These are phyloP conservation scores for Anarhynchus alexandrinus DNA, from an alignment of 2,113 vertebrate genomes.

Conservation along the genomic window DNA sequence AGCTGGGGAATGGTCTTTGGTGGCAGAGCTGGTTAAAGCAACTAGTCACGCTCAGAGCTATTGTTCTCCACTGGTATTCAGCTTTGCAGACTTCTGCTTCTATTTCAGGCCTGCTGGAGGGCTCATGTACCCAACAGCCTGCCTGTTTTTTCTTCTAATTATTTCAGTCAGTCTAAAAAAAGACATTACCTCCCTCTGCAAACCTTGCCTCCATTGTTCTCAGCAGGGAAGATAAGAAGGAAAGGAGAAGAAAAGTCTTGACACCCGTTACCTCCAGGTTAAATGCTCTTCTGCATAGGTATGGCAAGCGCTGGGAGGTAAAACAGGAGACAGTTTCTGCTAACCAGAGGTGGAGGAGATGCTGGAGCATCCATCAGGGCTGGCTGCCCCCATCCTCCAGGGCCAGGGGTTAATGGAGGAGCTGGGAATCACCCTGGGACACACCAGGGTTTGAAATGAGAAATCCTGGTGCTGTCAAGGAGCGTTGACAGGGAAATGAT, in stretches of 20 bases:
- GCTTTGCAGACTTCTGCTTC: slow-evolving; percentile 55
- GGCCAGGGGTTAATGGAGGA: slow-evolving; percentile 39
- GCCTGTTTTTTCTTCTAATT: slow-evolving; percentile 56
- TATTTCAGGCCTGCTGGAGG: slow-evolving; percentile 56
- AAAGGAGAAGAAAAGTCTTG: neutral
- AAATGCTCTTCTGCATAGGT: neutral
- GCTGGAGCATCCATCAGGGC: neutral
- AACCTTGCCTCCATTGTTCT: slow-evolving; percentile 43
- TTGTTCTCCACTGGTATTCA: slow-evolving; percentile 54
- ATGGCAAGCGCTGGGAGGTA: neutral
- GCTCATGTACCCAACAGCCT: slow-evolving; percentile 44
- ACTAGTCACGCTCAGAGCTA: neutral
- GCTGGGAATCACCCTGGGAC: neutral
- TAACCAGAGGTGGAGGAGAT: neutral
- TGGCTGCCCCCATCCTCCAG: neutral
- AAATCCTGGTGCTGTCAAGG: slow-evolving; percentile 21
- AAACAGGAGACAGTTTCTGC: neutral
- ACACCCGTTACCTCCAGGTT: neutral
- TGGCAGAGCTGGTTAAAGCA: slow-evolving; percentile 39
- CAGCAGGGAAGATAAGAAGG: neutral
- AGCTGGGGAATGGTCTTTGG: neutral
- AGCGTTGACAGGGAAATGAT: neutral
- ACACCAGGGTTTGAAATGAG: neutral
- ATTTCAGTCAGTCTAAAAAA: slow-evolving; percentile 61
- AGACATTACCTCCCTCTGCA: slow-evolving; percentile 50